phyloP scores from a whole-genome alignment of 2,888 invertebrate species.

The Callyntrura sp. region DNA sequence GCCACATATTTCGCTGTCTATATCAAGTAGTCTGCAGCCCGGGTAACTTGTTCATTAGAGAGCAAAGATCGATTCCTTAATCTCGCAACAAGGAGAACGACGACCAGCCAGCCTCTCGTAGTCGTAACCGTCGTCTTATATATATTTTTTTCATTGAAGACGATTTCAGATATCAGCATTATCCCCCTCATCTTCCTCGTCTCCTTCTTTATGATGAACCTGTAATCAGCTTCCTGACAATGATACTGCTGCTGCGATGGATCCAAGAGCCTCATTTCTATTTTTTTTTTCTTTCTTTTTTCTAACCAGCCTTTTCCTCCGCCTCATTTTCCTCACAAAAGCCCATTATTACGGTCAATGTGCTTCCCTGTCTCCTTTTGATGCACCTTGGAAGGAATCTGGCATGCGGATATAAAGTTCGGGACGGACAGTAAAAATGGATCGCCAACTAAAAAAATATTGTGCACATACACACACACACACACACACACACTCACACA shows the following conservation, averaged over 20 bases:
- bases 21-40: neutral
- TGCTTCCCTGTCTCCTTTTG: neutral
- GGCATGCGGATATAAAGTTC: constrained; percentile 12
- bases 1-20: neutral
- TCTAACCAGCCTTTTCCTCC: neutral
- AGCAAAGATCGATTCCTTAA: constrained; percentile 44
- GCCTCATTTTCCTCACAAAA: neutral
- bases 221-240: constrained; percentile 43
- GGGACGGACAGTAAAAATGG: neutral
- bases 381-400: constrained; percentile 4
- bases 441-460: neutral
- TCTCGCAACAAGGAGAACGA: neutral
- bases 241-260: neutral
- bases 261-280: neutral
- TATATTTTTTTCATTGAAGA: neutral
- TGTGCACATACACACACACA: too few species aligned
- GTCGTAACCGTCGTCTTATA: neutral
- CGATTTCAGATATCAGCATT: neutral
- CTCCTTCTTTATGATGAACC: neutral
- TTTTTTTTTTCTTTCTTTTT: neutral
- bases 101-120: neutral
- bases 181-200: neutral
- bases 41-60: constrained; percentile 32
- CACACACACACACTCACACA: neutral
- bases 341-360: constrained; percentile 38